These are phyloP conservation scores for Linnaemya tessellans DNA, from an alignment of 2,888 invertebrate species.

Conservation along the genomic window DNA sequence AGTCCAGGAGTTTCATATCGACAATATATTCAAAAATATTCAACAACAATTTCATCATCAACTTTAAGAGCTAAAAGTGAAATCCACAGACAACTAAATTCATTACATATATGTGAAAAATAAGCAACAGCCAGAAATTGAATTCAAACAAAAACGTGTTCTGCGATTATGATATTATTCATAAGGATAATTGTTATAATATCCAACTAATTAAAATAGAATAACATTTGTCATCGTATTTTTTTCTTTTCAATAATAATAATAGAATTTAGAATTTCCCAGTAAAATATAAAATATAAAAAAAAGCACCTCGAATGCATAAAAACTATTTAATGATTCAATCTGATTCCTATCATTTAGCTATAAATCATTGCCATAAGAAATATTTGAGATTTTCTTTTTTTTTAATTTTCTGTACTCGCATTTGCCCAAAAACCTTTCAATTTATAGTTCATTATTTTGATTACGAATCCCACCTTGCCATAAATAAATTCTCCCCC, in stretches of 20 bases:
- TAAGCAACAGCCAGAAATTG: not conserved
- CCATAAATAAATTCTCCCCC: conserved; percentile 58
- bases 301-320: not conserved
- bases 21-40: too few relatives aligned
- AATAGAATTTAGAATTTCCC: not conserved
- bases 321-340: conserved; percentile 58
- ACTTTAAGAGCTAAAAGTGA: too few relatives aligned
- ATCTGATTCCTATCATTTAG: conserved; percentile 57
- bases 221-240: not conserved
- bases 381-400: conserved; percentile 28
- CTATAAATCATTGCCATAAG: conserved; percentile 64
- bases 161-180: not conserved
- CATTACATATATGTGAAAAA: too few relatives aligned
- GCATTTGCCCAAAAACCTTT: conserved; percentile 65
- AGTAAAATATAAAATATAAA: not conserved
- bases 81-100: too few relatives aligned
- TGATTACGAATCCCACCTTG: conserved; percentile 69
- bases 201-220: not conserved
- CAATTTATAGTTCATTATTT: conserved; percentile 72
- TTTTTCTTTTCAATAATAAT: not conserved
- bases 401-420: conserved; percentile 10
- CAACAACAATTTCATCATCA: too few relatives aligned
- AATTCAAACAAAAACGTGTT: not conserved
- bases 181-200: not conserved
- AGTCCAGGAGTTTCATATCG: too few relatives aligned